Percentiles rank a stretch among this genome's conserved stretches.
phyloP scores from a whole-genome alignment of 2,113 vertebrate species.

The Sinocyclocheilus grahami region DNA sequence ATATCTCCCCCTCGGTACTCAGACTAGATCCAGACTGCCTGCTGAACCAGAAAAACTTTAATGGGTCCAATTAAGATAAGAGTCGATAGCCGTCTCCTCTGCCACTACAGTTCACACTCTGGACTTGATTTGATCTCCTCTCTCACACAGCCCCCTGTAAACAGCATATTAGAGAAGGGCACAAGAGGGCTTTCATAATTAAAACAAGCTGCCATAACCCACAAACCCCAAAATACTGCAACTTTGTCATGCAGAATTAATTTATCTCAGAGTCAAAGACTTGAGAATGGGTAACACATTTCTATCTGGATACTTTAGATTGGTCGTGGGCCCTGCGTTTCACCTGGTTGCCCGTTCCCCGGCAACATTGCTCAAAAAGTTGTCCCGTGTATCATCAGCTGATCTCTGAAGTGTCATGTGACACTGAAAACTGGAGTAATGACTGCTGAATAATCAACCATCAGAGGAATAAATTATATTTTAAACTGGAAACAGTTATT shows the following conservation, averaged over 20 bases:
- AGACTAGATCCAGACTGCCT: background rate
- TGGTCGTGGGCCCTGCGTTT: too few relatives aligned
- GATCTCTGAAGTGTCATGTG: background rate
- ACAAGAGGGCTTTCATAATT: conserved; percentile 1
- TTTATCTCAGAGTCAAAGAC: background rate
- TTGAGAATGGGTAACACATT: too few relatives aligned
- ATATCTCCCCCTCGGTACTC: background rate
- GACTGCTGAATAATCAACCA: background rate
- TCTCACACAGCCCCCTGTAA: conserved; percentile 43
- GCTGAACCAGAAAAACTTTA: conserved; percentile 53
- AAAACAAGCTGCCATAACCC: conserved; percentile 6
- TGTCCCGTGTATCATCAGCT: too few relatives aligned
- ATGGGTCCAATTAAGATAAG: conserved; percentile 61
- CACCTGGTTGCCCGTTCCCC: too few relatives aligned
- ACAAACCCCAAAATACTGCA: background rate
- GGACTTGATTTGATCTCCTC: conserved; percentile 52
- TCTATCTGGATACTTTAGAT: too few relatives aligned
- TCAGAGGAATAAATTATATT: background rate
- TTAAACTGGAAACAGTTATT: too few relatives aligned
- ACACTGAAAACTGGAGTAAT: background rate
- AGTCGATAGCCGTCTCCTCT: conserved; percentile 44
- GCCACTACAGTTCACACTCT: conserved; percentile 53
- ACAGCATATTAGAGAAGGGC: conserved; percentile 50
- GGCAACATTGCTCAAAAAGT: too few relatives aligned
- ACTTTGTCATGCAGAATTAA: background rate